These are phyloP conservation scores for Mactra quadrangularis DNA, from an alignment of 1,140 invertebrate species.

Conservation along the genomic window DNA sequence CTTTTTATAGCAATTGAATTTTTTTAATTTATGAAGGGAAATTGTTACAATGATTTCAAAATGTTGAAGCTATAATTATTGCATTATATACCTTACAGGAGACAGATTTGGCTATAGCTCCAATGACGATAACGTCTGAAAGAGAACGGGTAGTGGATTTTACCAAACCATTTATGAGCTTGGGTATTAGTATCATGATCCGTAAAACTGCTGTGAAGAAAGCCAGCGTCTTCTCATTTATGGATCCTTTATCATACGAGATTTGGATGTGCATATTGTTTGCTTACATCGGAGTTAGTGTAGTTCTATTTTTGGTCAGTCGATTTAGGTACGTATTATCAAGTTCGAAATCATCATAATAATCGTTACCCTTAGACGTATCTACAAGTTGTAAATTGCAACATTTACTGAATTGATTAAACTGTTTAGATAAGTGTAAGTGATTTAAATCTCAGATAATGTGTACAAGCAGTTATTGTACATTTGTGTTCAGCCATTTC, in stretches of 20 bases:
- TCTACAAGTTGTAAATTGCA: too few relatives aligned
- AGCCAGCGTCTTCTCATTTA: conserved; percentile 96
- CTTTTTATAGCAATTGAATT: too few relatives aligned
- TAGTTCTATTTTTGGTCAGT: conserved; percentile 96
- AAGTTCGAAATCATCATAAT: neutral
- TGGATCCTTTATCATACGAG: conserved; percentile 98
- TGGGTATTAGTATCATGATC: conserved; percentile 89
- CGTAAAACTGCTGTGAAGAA: conserved; percentile 97
- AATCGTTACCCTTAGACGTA: too few relatives aligned
- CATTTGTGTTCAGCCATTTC: too few relatives aligned
- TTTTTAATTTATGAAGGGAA: too few relatives aligned
- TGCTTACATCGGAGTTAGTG: conserved; percentile 91
- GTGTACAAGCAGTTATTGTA: too few relatives aligned
- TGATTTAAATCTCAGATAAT: too few relatives aligned
- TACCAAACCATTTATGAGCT: conserved; percentile 83
- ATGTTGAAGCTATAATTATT: too few relatives aligned
- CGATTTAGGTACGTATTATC: conserved; percentile 86
- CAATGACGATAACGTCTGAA: conserved; percentile 81
- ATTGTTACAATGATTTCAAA: too few relatives aligned
- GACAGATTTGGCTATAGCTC: conserved; percentile 82
- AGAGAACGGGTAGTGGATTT: conserved; percentile 82
- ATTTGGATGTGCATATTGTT: conserved; percentile 98
- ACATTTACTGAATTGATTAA: too few relatives aligned
- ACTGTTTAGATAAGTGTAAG: too few relatives aligned
- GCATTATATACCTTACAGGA: too few relatives aligned